A percentile compares a stretch with the other conserved stretches of the same genome.
These are phyloP conservation scores for Oncorhynchus keta DNA, from an alignment of 2,113 vertebrate genomes.

Conservation along the genomic window DNA sequence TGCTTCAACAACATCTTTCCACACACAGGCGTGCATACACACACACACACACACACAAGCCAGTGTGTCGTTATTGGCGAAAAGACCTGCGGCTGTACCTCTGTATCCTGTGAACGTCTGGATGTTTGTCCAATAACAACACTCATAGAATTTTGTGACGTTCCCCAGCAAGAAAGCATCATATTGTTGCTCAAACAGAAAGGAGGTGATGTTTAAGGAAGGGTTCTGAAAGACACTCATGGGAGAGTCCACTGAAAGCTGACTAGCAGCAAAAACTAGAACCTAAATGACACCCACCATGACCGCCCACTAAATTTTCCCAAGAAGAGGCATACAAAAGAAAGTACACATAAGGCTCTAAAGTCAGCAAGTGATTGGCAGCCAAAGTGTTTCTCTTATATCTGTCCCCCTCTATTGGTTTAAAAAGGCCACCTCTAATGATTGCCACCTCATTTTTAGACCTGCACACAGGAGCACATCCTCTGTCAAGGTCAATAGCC, in stretches of 20 bases:
- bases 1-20: not conserved
- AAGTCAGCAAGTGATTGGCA: conserved; percentile 4
- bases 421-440: conserved; percentile 23
- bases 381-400: conserved; percentile 18
- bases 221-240: too few relatives aligned
- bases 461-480: conserved; percentile 29
- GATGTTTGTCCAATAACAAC: conserved; percentile 60
- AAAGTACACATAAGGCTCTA: not conserved
- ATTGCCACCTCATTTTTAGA: not conserved
- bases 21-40: not conserved
- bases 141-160: conserved; percentile 32
- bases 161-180: too few relatives aligned
- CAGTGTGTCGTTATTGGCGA: too few relatives aligned
- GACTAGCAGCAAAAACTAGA: too few relatives aligned
- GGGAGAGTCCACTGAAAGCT: not conserved
- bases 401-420: conserved; percentile 26
- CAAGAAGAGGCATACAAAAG: too few relatives aligned
- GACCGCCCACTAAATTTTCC: too few relatives aligned
- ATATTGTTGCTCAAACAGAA: too few relatives aligned
- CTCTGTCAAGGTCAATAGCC: conserved; percentile 43
- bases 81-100: conserved; percentile 21
- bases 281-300: too few relatives aligned
- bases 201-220: too few relatives aligned
- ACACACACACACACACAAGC: conserved; percentile 26
- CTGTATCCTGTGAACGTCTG: conserved; percentile 57